Evolutionary conservation across 2,888 invertebrate genomes (phyloP).

Genomic region (Heliconius sara): DNA sequence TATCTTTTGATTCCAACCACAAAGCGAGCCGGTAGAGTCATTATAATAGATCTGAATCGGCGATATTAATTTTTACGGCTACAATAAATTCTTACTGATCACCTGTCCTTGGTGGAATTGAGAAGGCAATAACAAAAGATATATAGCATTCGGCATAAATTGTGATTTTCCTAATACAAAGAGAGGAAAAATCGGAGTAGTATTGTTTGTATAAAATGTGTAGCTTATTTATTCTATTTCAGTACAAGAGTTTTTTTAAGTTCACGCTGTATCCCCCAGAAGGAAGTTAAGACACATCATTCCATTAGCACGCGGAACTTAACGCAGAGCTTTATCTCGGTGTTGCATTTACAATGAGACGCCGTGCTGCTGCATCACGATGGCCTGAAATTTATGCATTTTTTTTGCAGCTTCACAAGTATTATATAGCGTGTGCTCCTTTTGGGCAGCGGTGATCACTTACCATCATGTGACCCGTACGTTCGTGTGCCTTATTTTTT

Average conservation of each 20-base stretch:
- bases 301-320: too few species aligned
- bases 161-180: constrained; percentile 20
- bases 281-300: too few species aligned
- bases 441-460: too few species aligned
- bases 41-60: constrained; percentile 69
- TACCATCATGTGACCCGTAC: too few species aligned
- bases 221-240: not conserved
- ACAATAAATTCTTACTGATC: constrained; percentile 69
- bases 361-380: too few species aligned
- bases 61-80: constrained; percentile 70
- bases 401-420: too few species aligned
- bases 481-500: too few species aligned
- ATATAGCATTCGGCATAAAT: constrained; percentile 44
- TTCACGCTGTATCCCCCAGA: too few species aligned
- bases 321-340: too few species aligned
- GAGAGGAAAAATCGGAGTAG: not conserved
- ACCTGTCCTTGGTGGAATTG: constrained; percentile 50
- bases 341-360: too few species aligned
- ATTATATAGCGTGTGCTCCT: too few species aligned
- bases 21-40: constrained; percentile 56
- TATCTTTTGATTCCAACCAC: constrained; percentile 43
- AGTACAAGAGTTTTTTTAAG: not conserved
- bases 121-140: constrained; percentile 49
- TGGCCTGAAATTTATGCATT: too few species aligned
- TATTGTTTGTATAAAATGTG: not conserved